A percentile compares a stretch with the other conserved stretches of the same genome.
Conservation (phyloP, 2,888 invertebrate species). For the Allolobophora icterica region DNA sequence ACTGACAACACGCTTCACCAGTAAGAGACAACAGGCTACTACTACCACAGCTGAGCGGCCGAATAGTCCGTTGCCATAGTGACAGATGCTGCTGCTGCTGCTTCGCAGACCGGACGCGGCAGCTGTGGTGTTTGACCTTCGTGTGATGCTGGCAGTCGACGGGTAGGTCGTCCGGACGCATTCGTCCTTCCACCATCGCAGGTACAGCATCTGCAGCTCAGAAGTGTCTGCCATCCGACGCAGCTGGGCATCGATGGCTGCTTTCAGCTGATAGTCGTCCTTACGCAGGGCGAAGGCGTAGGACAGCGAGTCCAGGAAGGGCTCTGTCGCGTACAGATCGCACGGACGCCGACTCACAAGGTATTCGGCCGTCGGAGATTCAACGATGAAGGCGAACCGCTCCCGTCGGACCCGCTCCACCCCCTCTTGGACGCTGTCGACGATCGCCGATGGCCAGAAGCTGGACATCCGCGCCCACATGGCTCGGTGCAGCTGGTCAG, state of each 20-base stretch:
- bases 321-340: conserved; percentile 50
- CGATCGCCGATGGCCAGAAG: conserved; percentile 48
- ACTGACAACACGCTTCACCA: neutral
- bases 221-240: conserved; percentile 37
- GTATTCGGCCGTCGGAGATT: conserved; percentile 49
- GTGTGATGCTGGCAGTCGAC: neutral
- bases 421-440: conserved; percentile 48
- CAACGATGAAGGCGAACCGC: conserved; percentile 49
- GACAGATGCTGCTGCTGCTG: neutral
- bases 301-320: conserved; percentile 44
- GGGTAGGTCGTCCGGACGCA: conserved; percentile 34
- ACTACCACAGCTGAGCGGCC: neutral
- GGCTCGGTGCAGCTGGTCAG: conserved; percentile 29
- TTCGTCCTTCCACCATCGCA: conserved; percentile 49
- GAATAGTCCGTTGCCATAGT: conserved; percentile 2
- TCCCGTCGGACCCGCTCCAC: conserved; percentile 45
- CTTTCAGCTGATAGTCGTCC: neutral
- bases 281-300: conserved; percentile 47
- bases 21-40: neutral
- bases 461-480: conserved; percentile 47
- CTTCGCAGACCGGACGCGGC: neutral
- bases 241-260: conserved; percentile 42
- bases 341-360: conserved; percentile 45
- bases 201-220: conserved; percentile 45
- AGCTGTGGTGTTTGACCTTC: conserved; percentile 4